These are phyloP conservation scores for Petrolisthes cinctipes DNA, from an alignment of 2,888 invertebrate genomes.

Conservation along the genomic window DNA sequence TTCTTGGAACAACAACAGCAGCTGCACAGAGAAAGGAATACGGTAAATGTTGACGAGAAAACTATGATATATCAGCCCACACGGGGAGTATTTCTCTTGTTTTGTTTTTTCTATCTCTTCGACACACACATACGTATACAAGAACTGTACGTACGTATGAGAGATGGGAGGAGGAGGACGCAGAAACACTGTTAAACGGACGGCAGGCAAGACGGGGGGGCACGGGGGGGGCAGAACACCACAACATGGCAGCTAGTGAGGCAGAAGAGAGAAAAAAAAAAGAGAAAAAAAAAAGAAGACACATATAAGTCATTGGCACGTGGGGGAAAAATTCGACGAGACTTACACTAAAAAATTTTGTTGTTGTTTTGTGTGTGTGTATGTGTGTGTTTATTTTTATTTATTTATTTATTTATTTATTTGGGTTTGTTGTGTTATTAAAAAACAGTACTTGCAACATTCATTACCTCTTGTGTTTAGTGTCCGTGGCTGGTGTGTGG, in stretches of 20 bases:
- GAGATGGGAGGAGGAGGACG: constrained; percentile 65
- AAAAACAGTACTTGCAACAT: no score
- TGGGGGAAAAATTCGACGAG: constrained; percentile 5
- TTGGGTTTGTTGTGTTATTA: no score
- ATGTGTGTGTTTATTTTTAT: constrained; percentile 12
- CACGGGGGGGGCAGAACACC: constrained; percentile 62
- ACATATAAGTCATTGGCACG: constrained; percentile 58
- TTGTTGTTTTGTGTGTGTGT: constrained; percentile 37
- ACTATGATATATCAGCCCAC: constrained; percentile 40
- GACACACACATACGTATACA: constrained; percentile 53
- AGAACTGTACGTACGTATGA: constrained; percentile 63
- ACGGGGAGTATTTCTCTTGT: constrained; percentile 2
- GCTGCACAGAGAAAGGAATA: constrained; percentile 50
- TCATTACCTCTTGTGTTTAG: neutral
- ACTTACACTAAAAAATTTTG: constrained; percentile 49
- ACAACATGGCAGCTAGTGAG: constrained; percentile 65
- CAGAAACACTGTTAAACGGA: constrained; percentile 65
- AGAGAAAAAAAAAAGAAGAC: constrained; percentile 56
- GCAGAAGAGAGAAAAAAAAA: constrained; percentile 53
- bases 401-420: no score
- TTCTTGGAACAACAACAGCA: constrained; percentile 30
- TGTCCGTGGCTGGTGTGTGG: neutral
- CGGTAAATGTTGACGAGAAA: constrained; percentile 28
- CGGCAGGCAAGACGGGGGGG: constrained; percentile 65
- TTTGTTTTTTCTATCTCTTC: constrained; percentile 5